These are phyloP conservation scores for Anticlea derivata DNA, from an alignment of 2,888 invertebrate genomes.

Conservation along the genomic window DNA sequence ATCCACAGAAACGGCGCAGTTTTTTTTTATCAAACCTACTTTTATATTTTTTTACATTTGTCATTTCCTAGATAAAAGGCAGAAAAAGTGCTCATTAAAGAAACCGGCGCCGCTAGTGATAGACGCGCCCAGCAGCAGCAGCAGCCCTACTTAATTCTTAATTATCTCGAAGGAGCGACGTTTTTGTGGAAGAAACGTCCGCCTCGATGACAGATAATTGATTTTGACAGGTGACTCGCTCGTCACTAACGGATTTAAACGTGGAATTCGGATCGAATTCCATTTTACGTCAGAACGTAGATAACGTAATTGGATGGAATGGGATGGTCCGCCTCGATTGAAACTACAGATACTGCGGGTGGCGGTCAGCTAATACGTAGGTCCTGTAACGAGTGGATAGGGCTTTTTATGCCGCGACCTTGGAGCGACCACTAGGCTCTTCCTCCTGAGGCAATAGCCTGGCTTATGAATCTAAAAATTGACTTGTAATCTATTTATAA, in stretches of 20 bases:
- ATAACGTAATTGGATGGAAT: conserved; percentile 24
- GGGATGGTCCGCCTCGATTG: conserved; percentile 10
- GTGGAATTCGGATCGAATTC: conserved; percentile 26
- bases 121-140: conserved; percentile 8
- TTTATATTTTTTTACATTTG: conserved; percentile 5
- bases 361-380: too few species aligned
- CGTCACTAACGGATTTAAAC: conserved; percentile 28
- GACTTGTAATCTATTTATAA: too few species aligned
- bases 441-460: too few species aligned
- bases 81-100: conserved; percentile 10
- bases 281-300: conserved; percentile 21
- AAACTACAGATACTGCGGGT: conserved; percentile 1
- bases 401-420: too few species aligned
- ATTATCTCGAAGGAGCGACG: conserved; percentile 27
- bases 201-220: conserved; percentile 33
- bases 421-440: too few species aligned
- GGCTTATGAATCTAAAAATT: too few species aligned
- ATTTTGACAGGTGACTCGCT: conserved; percentile 36
- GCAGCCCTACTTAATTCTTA: conserved; percentile 34
- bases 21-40: background rate
- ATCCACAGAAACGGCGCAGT: conserved; percentile 4
- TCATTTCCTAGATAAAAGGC: conserved; percentile 3
- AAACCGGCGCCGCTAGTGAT: conserved; percentile 8
- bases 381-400: too few species aligned
- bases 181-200: conserved; percentile 27